Base-by-base conservation (phyloP, 2,797 vertebrate genomes). In the Tinamus major region DNA sequence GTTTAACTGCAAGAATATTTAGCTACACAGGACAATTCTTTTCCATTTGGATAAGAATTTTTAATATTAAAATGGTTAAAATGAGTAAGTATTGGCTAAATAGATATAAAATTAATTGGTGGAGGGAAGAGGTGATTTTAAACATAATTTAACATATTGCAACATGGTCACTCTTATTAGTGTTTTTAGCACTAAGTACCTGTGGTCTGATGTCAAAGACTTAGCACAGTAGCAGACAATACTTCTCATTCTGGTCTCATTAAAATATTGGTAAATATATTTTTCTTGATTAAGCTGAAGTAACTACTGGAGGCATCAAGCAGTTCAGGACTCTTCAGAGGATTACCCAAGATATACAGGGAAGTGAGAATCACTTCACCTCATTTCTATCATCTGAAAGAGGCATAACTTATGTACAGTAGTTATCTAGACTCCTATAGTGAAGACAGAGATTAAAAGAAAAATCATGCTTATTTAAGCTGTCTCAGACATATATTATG, bases 251-350 rank as follows among this genome's bases (percentile, higher is more conserved):
- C 31, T 10, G 2, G 41, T 90, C 33, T 56, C 70, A 20, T 59
- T 91, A 79, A 96, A 92, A 74, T 92, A 91, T 91, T 92, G 56
- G 19, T 81, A 95, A 79, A 90, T 29, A 33, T 35, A 69, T 33
- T 71, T 21, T 19, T 79, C 88, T 89, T 75, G 83, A 68, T 93
- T 89, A 65, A 19, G 16, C 62, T 90, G 13, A 55, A 79, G 3
- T 41, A 62, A 76, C 55, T 81, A 41, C 46, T 59, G 35, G 35
- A 78, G 39, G 27, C 20, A 64, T 71, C 58, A 84, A 7, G 3
- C 19, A 82, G n/a, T 27, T 55, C n/a, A 71, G 19, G 29, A 44
- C n/a, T 85, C 15, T 39, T 24, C 2, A 14, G 7, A 4, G 7
- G 8, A 59, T 68, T 61, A 74, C 35, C 70, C 29, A 85, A 87